phyloP scores from a whole-genome alignment of 2,797 vertebrate genomes.

The Macropodus opercularis region DNA sequence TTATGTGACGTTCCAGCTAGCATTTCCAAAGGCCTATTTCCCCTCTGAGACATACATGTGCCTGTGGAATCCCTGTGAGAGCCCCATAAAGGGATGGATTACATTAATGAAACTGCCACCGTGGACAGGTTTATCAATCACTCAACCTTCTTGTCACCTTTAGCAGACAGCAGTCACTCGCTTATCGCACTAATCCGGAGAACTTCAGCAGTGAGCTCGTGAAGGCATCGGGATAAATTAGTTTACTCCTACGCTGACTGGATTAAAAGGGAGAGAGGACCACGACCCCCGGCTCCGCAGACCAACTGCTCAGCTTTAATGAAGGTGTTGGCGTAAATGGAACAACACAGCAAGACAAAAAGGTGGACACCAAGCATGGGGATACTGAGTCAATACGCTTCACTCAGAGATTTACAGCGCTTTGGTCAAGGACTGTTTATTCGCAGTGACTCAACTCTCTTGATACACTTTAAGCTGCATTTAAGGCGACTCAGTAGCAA shows the following conservation, averaged over 20 bases:
- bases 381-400: constrained; percentile 6
- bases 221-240: constrained; percentile 72
- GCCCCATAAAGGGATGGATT: constrained; percentile 22
- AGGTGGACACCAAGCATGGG: not conserved
- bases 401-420: constrained; percentile 22
- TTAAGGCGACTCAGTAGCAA: constrained; percentile 72
- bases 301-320: constrained; percentile 45
- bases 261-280: constrained; percentile 69
- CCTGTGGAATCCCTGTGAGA: constrained; percentile 17
- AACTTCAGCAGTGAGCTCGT: constrained; percentile 59
- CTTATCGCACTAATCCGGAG: constrained; percentile 77
- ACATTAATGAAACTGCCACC: constrained; percentile 33
- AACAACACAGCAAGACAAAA: constrained; percentile 27
- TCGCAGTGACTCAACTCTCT: constrained; percentile 34
- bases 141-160: constrained; percentile 55
- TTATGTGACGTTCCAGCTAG: constrained; percentile 26
- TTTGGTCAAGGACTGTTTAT: constrained; percentile 40
- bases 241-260: constrained; percentile 77
- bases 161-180: constrained; percentile 51
- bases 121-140: constrained; percentile 66
- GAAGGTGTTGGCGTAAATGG: constrained; percentile 22
- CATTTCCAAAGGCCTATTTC: not conserved
- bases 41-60: not conserved
- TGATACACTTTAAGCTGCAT: constrained; percentile 31
- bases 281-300: constrained; percentile 39